Evolutionary conservation across 2,797 vertebrate genomes (phyloP), one percentile per base, ranked within the genome.

Genomic region (Protonibea diacanthus): DNA sequence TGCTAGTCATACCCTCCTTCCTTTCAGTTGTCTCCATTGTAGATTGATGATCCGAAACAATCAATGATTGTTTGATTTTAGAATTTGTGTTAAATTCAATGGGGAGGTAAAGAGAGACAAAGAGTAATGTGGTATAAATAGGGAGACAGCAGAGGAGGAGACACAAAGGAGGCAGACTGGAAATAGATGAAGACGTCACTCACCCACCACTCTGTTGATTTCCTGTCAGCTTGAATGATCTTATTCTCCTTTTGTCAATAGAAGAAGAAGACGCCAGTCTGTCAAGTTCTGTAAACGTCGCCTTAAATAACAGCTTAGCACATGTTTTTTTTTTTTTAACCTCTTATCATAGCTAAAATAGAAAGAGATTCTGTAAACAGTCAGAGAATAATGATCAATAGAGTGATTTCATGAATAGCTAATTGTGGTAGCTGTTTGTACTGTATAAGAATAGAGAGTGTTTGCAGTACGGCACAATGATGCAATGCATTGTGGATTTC

Each of bases 201-300:
- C 71, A 44, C 15, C 25, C 59, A 15, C 13, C 40, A 6, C 58
- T 40, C 33, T 14, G 68, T 81, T 1, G 21, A 82, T 75, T 76
- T 72, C 44, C 38, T 44, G 62, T 52, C 80, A 33, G 49, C 51
- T 70, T 62, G 59, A 82, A 82, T 80, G 48, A 86, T 74, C 13
- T 48, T 51, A 53, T 75, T 75, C 49, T 81, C 15, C 1, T 61
- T 38, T 69, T 48, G 40, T 72, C 47, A 71, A n/a, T 29, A 73
- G 29, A 52, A 63, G 42, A 33, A 29, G 68, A 63, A 55, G 27
- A 53, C 29, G 51, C 52, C 45, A 18, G 13, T 12, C 29, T 59
- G 33, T 61, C 64, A 78, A 61, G 59, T 62, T 57, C 29, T 33
- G 29, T 33, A 33, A 61, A 70, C 18, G 10, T 70, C 27, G 27